These are phyloP conservation scores for Diadumene lineata DNA, from an alignment of 92 coral and sea anemone genomes.

Conservation along the genomic window DNA sequence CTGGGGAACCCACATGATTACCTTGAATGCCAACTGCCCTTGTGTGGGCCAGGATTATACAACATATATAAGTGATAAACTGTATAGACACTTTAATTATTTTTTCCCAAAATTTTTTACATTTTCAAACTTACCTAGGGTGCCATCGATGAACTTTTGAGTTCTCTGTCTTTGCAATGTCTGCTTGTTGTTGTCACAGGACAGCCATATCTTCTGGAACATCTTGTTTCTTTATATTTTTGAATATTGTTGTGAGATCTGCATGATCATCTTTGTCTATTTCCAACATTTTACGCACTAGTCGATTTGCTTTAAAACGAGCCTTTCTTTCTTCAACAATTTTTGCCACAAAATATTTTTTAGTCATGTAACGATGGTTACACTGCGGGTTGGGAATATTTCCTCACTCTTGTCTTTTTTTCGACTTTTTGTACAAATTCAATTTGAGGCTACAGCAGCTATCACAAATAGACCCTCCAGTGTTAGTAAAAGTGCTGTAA, in stretches of 20 bases:
- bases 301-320: neutral
- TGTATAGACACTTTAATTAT: no score
- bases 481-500: neutral
- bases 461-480: neutral
- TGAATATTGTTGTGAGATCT: neutral
- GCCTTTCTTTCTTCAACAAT: conserved; percentile 1
- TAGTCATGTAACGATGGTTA: neutral
- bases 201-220: conserved; percentile 1
- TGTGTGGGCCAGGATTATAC: no score
- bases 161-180: neutral
- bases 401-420: neutral
- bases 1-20: no score
- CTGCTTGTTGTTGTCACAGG: neutral
- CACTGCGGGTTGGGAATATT: neutral
- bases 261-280: neutral
- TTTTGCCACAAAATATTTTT: neutral
- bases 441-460: neutral
- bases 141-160: neutral
- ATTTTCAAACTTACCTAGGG: neutral
- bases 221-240: neutral
- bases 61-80: no score
- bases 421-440: neutral
- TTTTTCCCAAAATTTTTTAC: no score
- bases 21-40: no score
- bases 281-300: neutral